A percentile compares a stretch with the other conserved stretches of the same genome.
These are phyloP conservation scores for Melieria omissa DNA, from an alignment of 2,888 invertebrate genomes.

Conservation along the genomic window DNA sequence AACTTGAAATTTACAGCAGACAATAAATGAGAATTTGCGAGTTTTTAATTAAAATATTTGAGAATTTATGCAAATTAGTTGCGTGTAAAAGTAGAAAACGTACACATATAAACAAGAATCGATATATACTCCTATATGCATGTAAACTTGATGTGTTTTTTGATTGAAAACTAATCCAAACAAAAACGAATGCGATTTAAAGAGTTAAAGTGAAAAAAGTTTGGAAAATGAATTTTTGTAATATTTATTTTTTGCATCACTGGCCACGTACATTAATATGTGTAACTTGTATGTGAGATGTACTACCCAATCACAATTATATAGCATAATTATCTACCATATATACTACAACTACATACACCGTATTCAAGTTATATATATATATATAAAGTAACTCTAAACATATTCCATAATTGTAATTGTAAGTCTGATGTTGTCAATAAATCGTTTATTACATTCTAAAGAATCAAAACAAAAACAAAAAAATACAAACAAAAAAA, in stretches of 20 bases:
- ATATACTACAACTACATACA: conserved; percentile 10
- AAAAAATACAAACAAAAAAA: conserved; percentile 47
- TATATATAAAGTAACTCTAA: neutral
- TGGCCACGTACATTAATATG: no score
- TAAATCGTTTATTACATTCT: conserved; percentile 42
- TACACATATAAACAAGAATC: conserved; percentile 34
- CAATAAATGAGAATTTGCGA: conserved; percentile 12
- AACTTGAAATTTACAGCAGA: conserved; percentile 31
- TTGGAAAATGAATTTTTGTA: no score
- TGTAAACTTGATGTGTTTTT: conserved; percentile 1
- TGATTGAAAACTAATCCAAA: no score
- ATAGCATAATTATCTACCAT: no score
- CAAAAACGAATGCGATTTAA: no score
- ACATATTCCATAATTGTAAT: conserved; percentile 52
- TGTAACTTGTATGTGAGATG: no score
- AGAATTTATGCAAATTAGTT: conserved; percentile 19
- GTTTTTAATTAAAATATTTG: conserved; percentile 24
- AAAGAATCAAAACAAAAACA: conserved; percentile 45
- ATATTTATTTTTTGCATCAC: no score
- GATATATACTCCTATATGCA: conserved; percentile 31
- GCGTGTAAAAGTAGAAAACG: conserved; percentile 20
- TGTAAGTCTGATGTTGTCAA: conserved; percentile 65
- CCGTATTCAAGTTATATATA: conserved; percentile 2
- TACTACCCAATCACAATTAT: no score
- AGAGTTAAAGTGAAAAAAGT: no score